A percentile compares a stretch with the other conserved stretches of the same genome.
phyloP scores from a whole-genome alignment of 2,113 vertebrate genomes.

The Lepus americanus region DNA sequence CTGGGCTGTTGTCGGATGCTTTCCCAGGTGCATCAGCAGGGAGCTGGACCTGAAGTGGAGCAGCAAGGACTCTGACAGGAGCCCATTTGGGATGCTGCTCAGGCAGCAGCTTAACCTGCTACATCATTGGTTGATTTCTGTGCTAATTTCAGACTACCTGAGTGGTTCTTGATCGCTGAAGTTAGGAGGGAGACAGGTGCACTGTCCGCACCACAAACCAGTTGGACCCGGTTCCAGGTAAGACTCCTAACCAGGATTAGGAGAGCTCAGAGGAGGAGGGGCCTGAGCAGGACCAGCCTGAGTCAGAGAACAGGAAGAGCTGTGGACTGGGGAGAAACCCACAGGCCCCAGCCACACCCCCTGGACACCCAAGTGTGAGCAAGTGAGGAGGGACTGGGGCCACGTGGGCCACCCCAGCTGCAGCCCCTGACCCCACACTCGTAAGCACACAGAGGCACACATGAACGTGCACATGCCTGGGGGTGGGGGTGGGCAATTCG shows the following conservation, averaged over 20 bases:
- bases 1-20: no score
- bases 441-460: neutral
- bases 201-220: neutral
- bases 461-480: no score
- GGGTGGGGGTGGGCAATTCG: neutral
- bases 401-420: neutral
- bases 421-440: neutral
- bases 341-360: neutral
- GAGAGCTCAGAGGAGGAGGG: neutral
- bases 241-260: neutral
- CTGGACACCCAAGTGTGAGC: neutral
- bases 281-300: neutral
- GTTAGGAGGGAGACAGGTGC: neutral
- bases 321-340: no score
- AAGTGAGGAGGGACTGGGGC: neutral
- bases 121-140: neutral
- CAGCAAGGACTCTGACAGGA: no score
- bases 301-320: neutral
- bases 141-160: neutral
- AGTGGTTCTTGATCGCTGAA: neutral
- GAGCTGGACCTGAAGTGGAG: no score
- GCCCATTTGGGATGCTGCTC: no score
- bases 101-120: no score
- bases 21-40: no score
- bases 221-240: neutral